A percentile compares a stretch with the other conserved stretches of the same genome.
These are phyloP conservation scores for Orthonyx spaldingii DNA, from an alignment of 2,113 vertebrate genomes.

Conservation along the genomic window DNA sequence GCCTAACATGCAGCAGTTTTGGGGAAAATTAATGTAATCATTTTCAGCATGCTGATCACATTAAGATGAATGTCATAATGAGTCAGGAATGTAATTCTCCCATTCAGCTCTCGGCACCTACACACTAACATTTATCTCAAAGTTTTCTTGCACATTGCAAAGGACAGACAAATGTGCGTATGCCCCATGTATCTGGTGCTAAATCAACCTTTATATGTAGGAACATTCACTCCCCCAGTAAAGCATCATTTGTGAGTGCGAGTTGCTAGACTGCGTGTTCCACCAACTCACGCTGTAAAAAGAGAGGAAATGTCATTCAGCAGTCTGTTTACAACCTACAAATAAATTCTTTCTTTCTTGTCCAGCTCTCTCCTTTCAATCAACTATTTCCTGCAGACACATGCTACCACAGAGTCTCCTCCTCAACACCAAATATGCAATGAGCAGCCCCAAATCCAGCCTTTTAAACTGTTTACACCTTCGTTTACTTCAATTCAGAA, in stretches of 20 bases:
- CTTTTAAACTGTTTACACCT: neutral
- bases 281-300: neutral
- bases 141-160: neutral
- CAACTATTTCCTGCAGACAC: neutral
- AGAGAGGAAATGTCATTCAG: neutral
- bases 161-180: neutral
- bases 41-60: neutral
- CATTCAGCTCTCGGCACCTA: neutral
- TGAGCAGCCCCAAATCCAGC: neutral
- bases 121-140: neutral
- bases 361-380: neutral
- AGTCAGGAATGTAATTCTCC: neutral
- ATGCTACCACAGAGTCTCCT: neutral
- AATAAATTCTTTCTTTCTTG: neutral
- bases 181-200: neutral
- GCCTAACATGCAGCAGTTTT: neutral
- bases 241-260: neutral
- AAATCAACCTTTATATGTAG: neutral
- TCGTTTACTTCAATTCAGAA: neutral
- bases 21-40: neutral
- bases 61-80: neutral
- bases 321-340: neutral
- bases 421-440: neutral
- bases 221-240: neutral
- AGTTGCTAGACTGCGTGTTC: neutral